Base-by-base conservation (phyloP, 2,888 invertebrate genomes). In the Eutolmus rufibarbis region DNA sequence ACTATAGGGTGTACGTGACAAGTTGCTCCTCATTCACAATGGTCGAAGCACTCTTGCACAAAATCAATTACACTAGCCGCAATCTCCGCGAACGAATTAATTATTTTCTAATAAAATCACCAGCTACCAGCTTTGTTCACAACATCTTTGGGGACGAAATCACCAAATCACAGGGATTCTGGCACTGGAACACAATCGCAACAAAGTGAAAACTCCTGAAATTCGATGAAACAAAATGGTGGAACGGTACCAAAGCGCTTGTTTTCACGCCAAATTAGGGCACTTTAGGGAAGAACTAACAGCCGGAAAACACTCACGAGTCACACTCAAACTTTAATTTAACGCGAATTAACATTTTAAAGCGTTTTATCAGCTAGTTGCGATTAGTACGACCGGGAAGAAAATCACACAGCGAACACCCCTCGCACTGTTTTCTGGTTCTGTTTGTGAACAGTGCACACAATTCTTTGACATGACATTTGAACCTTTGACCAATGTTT, bases 1-100 rank as follows among this genome's bases (percentile, higher is more conserved):
- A 74, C 86, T 87, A 87, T 87, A 37, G 86, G 85, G 87, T 87
- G 87, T 87, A 87, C 87, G 87, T 87, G 87, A 87, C 87, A 85
- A 85, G n/a, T 46, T 40, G 74, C 74, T 31, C 1, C 16, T 31
- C 43, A 85, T 85, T 85, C 85, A 84, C 82, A 84, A 84, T 84
- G 4, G 66, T 4, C 2, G 34, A n/a, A 57, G 23, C 23, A 84
- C 12, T 37, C 14, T 34, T 37, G 40, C 37, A 84, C 82, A 84
- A 81, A 84, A 84, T 81, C 81, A 81, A 81, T 84, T 84, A n/a
- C 37, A 79, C 19, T 37, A 34, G n/a, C 5, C 28, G 66, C 66
- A 8, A 66, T 12, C 12, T 8, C 12, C 28, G 12, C 23, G 66
- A 66, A 23, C 12, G 7, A 28, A 66, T 28, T 7, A 19, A 19